Conservation (phyloP, 2,113 vertebrate genomes). For the Brachionichthys hirsutus region DNA sequence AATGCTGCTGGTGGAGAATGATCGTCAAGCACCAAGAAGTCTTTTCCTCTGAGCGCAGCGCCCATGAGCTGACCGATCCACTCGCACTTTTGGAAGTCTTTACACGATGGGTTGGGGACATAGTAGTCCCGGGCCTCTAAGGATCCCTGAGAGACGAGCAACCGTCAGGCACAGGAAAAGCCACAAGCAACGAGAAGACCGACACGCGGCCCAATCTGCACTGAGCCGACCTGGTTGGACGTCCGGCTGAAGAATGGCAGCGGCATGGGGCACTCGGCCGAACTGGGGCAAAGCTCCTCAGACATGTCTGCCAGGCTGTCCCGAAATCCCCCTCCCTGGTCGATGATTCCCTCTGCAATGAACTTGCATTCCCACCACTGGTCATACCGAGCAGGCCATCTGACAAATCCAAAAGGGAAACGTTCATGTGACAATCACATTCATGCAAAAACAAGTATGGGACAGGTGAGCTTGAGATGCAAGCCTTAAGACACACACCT, state of each 20-base stretch:
- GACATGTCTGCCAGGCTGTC: slow-evolving; percentile 98
- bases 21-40: slow-evolving; percentile 87
- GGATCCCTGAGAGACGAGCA: slow-evolving; percentile 79
- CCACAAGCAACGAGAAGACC: background rate
- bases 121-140: slow-evolving; percentile 96
- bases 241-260: slow-evolving; percentile 94
- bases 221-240: slow-evolving; percentile 86
- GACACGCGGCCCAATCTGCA: background rate
- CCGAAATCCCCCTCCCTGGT: slow-evolving; percentile 96
- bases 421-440: background rate
- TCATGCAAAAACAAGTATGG: background rate
- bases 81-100: slow-evolving; percentile 91
- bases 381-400: slow-evolving; percentile 95
- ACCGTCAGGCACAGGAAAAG: background rate
- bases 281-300: slow-evolving; percentile 96
- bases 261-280: slow-evolving; percentile 89
- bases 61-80: slow-evolving; percentile 99
- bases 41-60: slow-evolving; percentile 93
- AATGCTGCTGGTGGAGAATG: background rate
- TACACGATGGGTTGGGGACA: slow-evolving; percentile 94
- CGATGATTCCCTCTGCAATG: slow-evolving; percentile 97
- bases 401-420: slow-evolving; percentile 52
- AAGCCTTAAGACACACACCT: slow-evolving; percentile 66
- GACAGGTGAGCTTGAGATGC: background rate
- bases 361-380: slow-evolving; percentile 99